A percentile compares a stretch with the other conserved stretches of the same genome.
phyloP scores from a whole-genome alignment of 2,888 invertebrate species.

The Oscheius myriophilus region DNA sequence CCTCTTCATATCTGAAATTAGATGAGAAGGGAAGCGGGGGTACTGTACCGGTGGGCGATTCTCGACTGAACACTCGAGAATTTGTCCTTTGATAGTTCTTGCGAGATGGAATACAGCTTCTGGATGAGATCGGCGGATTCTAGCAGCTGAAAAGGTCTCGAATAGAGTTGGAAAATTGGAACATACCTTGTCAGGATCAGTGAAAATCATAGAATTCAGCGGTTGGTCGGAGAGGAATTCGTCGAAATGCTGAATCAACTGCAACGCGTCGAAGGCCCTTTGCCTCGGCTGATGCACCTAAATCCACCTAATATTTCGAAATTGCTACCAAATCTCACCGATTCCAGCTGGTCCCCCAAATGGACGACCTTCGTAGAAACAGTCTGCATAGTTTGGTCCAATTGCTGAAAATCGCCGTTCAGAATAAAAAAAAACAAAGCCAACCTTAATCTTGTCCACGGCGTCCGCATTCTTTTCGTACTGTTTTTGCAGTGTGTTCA shows the following conservation, averaged over 20 bases:
- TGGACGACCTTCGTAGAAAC: slow-evolving; percentile 97
- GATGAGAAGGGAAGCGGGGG: neutral
- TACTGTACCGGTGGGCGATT: slow-evolving; percentile 58
- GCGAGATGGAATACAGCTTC: slow-evolving; percentile 91
- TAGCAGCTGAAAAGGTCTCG: slow-evolving; percentile 78
- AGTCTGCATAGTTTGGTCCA: slow-evolving; percentile 93
- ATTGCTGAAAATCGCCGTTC: slow-evolving; percentile 78
- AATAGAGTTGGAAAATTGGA: neutral
- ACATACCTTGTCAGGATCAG: slow-evolving; percentile 82
- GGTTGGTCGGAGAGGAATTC: slow-evolving; percentile 89
- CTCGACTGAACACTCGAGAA: slow-evolving; percentile 65
- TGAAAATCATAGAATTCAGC: slow-evolving; percentile 85
- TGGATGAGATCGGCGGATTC: slow-evolving; percentile 97
- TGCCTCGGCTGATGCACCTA: slow-evolving; percentile 75
- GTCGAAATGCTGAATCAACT: slow-evolving; percentile 87
- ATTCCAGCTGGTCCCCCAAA: slow-evolving; percentile 96
- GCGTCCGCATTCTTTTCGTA: slow-evolving; percentile 66
- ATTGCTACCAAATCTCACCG: slow-evolving; percentile 70
- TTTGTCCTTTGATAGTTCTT: slow-evolving; percentile 77
- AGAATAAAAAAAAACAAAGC: neutral
- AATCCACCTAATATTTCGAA: neutral
- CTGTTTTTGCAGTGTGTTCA: slow-evolving; percentile 60
- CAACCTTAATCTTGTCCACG: slow-evolving; percentile 64
- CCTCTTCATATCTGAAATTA: slow-evolving; percentile 65
- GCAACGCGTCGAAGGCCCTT: slow-evolving; percentile 91